Percentiles rank a stretch among this genome's conserved stretches.
Conservation (phyloP, 1,140 invertebrate species). For the Drosophila nannoptera region DNA sequence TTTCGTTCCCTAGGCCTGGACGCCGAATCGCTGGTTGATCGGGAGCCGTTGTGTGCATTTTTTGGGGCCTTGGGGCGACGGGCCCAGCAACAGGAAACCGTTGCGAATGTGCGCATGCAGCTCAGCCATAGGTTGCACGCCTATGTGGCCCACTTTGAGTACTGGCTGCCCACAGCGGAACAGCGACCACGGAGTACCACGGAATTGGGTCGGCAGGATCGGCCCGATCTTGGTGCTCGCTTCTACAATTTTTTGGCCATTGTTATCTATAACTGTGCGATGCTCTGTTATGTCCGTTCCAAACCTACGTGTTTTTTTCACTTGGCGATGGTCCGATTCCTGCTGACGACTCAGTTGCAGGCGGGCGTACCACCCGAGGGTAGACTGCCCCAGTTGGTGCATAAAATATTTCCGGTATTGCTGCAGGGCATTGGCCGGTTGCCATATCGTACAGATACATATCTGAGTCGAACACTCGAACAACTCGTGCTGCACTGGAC, state of each 20-base stretch:
- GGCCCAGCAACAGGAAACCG: constrained; percentile 46
- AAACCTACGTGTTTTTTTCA: constrained; percentile 77
- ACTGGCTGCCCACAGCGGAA: constrained; percentile 58
- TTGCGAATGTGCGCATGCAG: constrained; percentile 51
- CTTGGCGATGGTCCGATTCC: constrained; percentile 67
- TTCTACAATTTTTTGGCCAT: constrained; percentile 77
- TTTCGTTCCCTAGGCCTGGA: constrained; percentile 46
- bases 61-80: constrained; percentile 60
- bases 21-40: constrained; percentile 39
- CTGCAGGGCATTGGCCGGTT: constrained; percentile 70
- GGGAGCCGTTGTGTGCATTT: constrained; percentile 71
- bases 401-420: constrained; percentile 76
- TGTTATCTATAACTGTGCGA: constrained; percentile 74
- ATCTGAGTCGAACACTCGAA: constrained; percentile 63
- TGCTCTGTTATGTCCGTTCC: constrained; percentile 66
- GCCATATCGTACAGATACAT: constrained; percentile 67
- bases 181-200: constrained; percentile 13
- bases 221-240: constrained; percentile 54
- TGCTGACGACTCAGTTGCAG: constrained; percentile 67
- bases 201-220: background rate
- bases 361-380: constrained; percentile 59
- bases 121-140: constrained; percentile 66
- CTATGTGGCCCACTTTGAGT: constrained; percentile 69
- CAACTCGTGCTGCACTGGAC: constrained; percentile 74
- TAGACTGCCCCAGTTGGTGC: constrained; percentile 58